Evolutionary conservation across 2,888 invertebrate genomes (phyloP).

Genomic region (Syrphus vitripennis): DNA sequence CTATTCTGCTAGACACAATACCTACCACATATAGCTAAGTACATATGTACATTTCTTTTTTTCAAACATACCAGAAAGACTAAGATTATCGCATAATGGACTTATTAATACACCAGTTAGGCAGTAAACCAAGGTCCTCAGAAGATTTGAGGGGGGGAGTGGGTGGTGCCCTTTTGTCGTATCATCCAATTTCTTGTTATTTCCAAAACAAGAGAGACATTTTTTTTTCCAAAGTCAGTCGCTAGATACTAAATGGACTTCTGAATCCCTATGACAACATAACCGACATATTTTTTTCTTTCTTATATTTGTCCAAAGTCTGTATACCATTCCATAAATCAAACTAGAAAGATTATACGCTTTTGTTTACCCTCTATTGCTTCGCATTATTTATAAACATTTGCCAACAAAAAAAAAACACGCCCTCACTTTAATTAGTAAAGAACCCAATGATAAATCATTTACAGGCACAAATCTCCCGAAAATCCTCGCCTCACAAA

Average conservation of each 20-base stretch:
- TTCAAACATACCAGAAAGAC: not conserved
- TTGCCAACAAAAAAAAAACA: not conserved
- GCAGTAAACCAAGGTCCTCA: not conserved
- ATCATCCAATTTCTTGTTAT: not conserved
- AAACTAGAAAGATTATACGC: slow-evolving; percentile 16
- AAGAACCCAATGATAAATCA: slow-evolving; percentile 31
- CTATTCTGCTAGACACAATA: not conserved
- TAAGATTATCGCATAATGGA: not conserved
- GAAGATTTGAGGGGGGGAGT: not conserved
- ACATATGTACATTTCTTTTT: too few species aligned
- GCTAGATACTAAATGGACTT: not conserved
- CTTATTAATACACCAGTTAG: not conserved
- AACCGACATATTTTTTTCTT: not conserved
- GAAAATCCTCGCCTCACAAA: slow-evolving; percentile 21
- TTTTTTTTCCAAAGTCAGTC: not conserved
- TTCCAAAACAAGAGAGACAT: not conserved
- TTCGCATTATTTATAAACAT: not conserved
- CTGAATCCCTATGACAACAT: not conserved
- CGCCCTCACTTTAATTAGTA: slow-evolving; percentile 7
- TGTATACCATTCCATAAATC: not conserved
- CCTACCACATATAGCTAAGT: too few species aligned
- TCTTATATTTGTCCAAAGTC: not conserved
- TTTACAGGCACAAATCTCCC: slow-evolving; percentile 8
- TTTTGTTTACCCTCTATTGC: not conserved
- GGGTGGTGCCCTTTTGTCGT: not conserved